Percentiles rank a stretch among this genome's conserved stretches.
Evolutionary conservation across 1,140 invertebrate species (phyloP).

Genomic region (Carcinoscorpius rotundicauda): DNA sequence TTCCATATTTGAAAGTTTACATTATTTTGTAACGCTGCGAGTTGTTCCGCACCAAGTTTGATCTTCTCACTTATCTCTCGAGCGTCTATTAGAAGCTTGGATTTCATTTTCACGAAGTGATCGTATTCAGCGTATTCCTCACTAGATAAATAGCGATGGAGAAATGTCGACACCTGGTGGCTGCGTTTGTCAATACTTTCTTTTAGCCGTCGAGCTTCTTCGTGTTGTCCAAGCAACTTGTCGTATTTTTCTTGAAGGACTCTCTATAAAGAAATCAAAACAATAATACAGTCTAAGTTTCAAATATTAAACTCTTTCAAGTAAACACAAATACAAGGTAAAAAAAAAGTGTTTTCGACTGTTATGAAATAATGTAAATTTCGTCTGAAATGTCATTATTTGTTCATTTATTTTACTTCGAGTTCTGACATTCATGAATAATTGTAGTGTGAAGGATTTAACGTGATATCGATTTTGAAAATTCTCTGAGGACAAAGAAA

Average conservation of each 20-base stretch:
- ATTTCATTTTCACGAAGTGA: slow-evolving; percentile 83
- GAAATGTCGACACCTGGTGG: slow-evolving; percentile 54
- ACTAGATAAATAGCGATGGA: slow-evolving; percentile 57
- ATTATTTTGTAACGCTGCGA: slow-evolving; percentile 54
- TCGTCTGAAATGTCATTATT: too few species aligned
- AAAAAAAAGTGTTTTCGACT: too few species aligned
- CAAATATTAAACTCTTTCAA: too few species aligned
- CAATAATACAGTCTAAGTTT: too few species aligned
- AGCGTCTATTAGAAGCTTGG: slow-evolving; percentile 72
- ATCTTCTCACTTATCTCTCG: slow-evolving; percentile 78
- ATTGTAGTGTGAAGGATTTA: too few species aligned
- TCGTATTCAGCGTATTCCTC: slow-evolving; percentile 71
- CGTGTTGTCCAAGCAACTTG: slow-evolving; percentile 60
- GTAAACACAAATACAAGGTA: too few species aligned
- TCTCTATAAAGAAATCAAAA: background rate
- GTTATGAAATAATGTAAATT: too few species aligned
- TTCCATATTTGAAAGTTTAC: slow-evolving; percentile 1
- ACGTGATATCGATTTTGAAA: too few species aligned
- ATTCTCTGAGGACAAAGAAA: too few species aligned
- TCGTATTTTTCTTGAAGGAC: slow-evolving; percentile 50
- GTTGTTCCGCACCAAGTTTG: slow-evolving; percentile 70
- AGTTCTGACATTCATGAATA: too few species aligned
- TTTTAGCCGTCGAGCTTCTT: slow-evolving; percentile 72
- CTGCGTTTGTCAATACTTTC: slow-evolving; percentile 68
- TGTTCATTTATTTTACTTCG: too few species aligned